Percentiles rank a stretch among this genome's conserved stretches.
These are phyloP conservation scores for Willisornis vidua DNA, from an alignment of 2,113 vertebrate genomes.

Conservation along the genomic window DNA sequence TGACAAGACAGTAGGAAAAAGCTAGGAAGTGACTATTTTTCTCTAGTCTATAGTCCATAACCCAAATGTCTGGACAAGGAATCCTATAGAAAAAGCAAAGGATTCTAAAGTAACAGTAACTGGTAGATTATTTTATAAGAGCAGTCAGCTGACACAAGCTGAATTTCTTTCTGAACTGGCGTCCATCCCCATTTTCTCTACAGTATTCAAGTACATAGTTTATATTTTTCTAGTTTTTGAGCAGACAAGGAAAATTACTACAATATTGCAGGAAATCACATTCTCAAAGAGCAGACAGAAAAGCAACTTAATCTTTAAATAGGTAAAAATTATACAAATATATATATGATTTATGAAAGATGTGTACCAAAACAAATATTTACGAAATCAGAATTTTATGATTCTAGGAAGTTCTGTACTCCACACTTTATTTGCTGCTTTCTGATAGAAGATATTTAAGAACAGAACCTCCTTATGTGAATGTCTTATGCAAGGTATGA, in stretches of 20 bases:
- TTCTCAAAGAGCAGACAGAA: not conserved
- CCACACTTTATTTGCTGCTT: not conserved
- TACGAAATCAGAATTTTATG: not conserved
- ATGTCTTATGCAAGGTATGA: not conserved
- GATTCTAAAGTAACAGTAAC: not conserved
- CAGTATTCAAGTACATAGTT: not conserved
- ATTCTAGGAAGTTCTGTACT: not conserved
- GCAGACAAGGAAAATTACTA: not conserved
- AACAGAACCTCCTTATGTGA: not conserved
- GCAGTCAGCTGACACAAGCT: not conserved
- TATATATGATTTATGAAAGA: not conserved
- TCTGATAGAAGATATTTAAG: not conserved
- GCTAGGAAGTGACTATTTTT: not conserved
- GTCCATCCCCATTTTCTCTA: not conserved
- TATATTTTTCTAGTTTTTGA: not conserved
- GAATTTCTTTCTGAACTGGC: not conserved
- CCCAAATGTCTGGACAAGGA: not conserved
- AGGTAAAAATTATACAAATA: not conserved
- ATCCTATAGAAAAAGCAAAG: not conserved
- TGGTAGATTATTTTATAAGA: not conserved
- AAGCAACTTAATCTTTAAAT: not conserved
- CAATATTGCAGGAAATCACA: rapidly evolving
- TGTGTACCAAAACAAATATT: not conserved
- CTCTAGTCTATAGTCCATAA: not conserved
- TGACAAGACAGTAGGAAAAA: not conserved